A percentile compares a stretch with the other conserved stretches of the same genome.
phyloP scores from a whole-genome alignment of 2,113 vertebrate species.

The Poicephalus gulielmi region DNA sequence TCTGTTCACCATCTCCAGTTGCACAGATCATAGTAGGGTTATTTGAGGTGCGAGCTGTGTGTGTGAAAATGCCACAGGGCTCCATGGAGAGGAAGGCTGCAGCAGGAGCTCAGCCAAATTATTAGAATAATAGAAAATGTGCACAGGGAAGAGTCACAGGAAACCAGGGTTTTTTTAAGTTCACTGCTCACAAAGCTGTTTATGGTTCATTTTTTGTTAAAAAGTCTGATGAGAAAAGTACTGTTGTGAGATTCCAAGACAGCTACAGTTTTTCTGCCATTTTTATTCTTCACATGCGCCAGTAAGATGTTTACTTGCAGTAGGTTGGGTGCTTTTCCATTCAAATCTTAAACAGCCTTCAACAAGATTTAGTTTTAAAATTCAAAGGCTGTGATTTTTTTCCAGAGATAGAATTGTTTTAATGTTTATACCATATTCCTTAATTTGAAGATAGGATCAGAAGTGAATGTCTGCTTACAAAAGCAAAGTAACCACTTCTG shows the following conservation, averaged over 20 bases:
- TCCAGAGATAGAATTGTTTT: slow-evolving; percentile 22
- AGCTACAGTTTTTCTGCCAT: background rate
- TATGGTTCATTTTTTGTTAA: background rate
- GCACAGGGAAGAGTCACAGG: background rate
- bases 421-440: background rate
- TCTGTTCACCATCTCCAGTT: background rate
- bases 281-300: background rate
- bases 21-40: background rate
- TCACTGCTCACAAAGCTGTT: background rate
- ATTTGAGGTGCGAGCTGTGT: background rate
- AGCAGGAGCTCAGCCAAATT: slow-evolving; percentile 6
- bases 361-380: background rate
- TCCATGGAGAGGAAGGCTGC: background rate
- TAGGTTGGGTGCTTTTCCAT: background rate
- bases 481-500: background rate
- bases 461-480: background rate
- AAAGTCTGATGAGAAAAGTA: background rate
- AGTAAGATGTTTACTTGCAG: background rate
- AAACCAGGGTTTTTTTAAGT: slow-evolving; percentile 5
- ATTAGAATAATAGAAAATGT: background rate
- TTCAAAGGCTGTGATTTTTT: slow-evolving; percentile 5
- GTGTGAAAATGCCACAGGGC: background rate
- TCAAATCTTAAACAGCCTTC: background rate
- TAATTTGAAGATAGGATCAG: slow-evolving; percentile 29
- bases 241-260: background rate